Evolutionary conservation across 2,888 invertebrate genomes (phyloP).

Genomic region (Chrysomela aeneicollis): DNA sequence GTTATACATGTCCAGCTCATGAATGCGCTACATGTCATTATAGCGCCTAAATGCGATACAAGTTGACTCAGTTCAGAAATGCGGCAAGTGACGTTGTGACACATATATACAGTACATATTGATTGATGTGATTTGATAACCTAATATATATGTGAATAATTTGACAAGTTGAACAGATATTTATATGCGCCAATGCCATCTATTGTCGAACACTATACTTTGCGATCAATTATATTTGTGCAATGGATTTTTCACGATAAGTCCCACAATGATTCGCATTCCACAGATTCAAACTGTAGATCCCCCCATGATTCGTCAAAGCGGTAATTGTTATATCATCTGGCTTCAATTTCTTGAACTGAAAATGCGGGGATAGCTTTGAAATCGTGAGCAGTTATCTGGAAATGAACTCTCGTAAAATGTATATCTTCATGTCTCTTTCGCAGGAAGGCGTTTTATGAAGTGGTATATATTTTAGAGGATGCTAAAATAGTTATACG

Average conservation of each 20-base stretch:
- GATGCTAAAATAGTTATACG: background rate
- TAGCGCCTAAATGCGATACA: background rate
- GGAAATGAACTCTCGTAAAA: background rate
- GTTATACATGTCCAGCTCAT: background rate
- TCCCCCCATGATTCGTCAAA: background rate
- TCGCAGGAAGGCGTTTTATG: background rate
- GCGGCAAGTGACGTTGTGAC: too few relatives aligned
- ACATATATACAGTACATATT: too few relatives aligned
- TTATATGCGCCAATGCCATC: too few relatives aligned
- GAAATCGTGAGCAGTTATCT: constrained; percentile 6
- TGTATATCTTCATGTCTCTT: background rate
- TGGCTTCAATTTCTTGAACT: background rate
- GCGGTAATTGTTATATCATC: constrained; percentile 2
- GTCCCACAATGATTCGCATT: too few relatives aligned
- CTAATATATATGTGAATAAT: too few relatives aligned
- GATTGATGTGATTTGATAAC: too few relatives aligned
- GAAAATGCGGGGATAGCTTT: background rate
- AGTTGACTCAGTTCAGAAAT: background rate
- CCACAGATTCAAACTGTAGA: too few relatives aligned
- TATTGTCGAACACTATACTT: too few relatives aligned
- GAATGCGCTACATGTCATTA: background rate
- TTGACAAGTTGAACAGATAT: too few relatives aligned
- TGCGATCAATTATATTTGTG: too few relatives aligned
- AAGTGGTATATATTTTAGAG: background rate
- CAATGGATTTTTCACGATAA: too few relatives aligned